A percentile compares a stretch with the other conserved stretches of the same genome.
Evolutionary conservation across 2,113 vertebrate species (phyloP).

Genomic region (Rattus norvegicus): GRCr8 NC_086027.1:26375001-26375500

Average conservation of each 20-base stretch:
- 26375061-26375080: background rate
- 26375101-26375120: background rate
- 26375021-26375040: too few relatives aligned
- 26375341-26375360: constrained; percentile 67
- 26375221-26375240: constrained; percentile 14
- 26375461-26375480: constrained; percentile 78
- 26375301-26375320: constrained; percentile 18
- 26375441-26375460: constrained; percentile 77
- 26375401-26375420: constrained; percentile 61
- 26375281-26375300: constrained; percentile 28
- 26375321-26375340: constrained; percentile 58
- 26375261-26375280: background rate
- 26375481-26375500: constrained; percentile 53
- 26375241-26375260: constrained; percentile 55
- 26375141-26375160: background rate
- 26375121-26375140: background rate
- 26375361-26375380: constrained; percentile 63
- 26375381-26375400: constrained; percentile 69
- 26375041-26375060: background rate
- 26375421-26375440: constrained; percentile 76
- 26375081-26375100: background rate
- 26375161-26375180: background rate
- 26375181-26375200: background rate
- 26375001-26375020: too few relatives aligned
- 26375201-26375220: background rate